Conservation (phyloP, 2,797 vertebrate genomes). For the Columba guinea region DNA sequence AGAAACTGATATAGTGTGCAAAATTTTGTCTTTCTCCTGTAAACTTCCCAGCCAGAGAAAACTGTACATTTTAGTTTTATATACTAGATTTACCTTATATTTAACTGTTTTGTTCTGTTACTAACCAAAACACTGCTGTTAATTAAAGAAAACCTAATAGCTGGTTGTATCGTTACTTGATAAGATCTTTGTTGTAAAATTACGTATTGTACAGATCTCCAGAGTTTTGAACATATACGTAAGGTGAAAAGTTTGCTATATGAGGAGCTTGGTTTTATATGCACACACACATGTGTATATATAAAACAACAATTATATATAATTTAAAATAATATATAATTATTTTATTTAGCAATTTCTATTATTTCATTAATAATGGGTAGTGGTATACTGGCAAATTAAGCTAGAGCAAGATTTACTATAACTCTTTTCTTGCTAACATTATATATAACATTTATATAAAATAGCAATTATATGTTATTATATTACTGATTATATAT, state of each 20-base stretch:
- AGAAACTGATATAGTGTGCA: not conserved
- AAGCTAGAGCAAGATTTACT: not conserved
- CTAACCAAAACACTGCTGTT: not conserved
- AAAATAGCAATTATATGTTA: not conserved
- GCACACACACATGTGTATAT: not conserved
- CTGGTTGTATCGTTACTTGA: not conserved
- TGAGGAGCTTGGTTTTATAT: not conserved
- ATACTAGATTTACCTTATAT: not conserved
- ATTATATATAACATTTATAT: accelerated
- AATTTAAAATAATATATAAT: not conserved
- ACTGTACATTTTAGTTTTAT: not conserved
- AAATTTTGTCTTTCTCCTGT: not conserved
- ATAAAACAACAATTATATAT: not conserved
- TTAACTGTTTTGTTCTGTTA: not conserved
- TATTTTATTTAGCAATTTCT: not conserved
- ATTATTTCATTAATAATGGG: not conserved
- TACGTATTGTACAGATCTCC: not conserved
- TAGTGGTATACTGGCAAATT: not conserved
- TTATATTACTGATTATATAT: not conserved
- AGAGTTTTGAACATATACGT: not conserved
- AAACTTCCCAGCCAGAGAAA: not conserved
- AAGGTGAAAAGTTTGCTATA: not conserved
- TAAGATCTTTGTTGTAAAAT: not conserved
- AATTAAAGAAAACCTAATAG: not conserved
- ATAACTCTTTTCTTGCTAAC: not conserved